Base-by-base conservation (phyloP, 2,888 invertebrate genomes). In the Palloptera scutellata region DNA sequence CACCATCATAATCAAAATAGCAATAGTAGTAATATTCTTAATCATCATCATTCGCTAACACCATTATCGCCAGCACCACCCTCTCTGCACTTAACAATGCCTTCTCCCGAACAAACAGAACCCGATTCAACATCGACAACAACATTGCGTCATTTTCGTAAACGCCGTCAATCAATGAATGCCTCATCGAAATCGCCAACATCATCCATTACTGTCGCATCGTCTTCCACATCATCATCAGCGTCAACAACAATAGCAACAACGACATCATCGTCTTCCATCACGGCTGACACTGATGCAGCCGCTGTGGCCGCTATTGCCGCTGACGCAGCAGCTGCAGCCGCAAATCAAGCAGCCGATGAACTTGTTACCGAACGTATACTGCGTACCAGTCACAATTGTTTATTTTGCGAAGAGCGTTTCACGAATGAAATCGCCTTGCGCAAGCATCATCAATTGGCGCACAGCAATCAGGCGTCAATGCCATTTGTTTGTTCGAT, bases 71-170 rank as follows among this genome's bases (percentile, higher is more conserved):
- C 64, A 66, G 13, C 15, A 53, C 30, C 6, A 13, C 53, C 51
- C 53, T 12, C 11, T 8, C 43, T 63, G 66, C 76, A 79, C 48
- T 72, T 78, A 58, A 80, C 79, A 9, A 48, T 82, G 69, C 81
- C 80, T 0, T 80, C 79, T 59, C 81, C 80, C n/a, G 80, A 81
- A 67, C 81, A 81, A 75, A 80, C 82, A 13, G 81, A 81, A 69
- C 82, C 81, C 60, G 81, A 81, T 58, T 82, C 82, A 19, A 73
- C 73, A 11, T 73, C 73, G 8, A 80, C 82, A 20, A 81, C 80
- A 9, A 81, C 81, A 12, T 64, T 81, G 68, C 77, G 81, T 8
- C 80, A 80, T 42, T 81, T 78, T 65, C 81, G 81, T 4, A 81
- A 80, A 52, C 79, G 77, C 52, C 74, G 75, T 64, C 55, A 52